Percentiles rank a stretch among this genome's conserved stretches.
These are phyloP conservation scores for Ecliptopera silaceata DNA, from an alignment of 2,888 invertebrate genomes.

Conservation along the genomic window DNA sequence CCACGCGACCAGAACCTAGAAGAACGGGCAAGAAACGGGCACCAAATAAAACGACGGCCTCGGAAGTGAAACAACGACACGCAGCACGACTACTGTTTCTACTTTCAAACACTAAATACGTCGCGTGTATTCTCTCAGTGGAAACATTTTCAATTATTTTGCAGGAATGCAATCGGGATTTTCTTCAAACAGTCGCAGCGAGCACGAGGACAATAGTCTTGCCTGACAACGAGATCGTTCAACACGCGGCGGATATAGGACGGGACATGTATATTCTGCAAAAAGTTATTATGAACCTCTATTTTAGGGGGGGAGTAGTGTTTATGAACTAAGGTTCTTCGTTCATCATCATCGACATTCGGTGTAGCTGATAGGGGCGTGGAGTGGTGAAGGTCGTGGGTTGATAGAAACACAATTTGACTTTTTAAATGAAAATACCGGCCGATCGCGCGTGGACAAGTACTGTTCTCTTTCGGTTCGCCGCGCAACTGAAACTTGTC, in stretches of 20 bases:
- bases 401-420: no score
- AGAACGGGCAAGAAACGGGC: no score
- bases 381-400: no score
- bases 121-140: constrained; percentile 11
- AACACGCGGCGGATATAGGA: constrained; percentile 74
- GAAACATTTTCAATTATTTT: constrained; percentile 32
- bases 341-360: no score
- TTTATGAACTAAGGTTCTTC: no score
- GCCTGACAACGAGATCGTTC: constrained; percentile 74
- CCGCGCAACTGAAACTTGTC: no score
- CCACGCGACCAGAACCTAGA: background rate
- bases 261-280: constrained; percentile 78
- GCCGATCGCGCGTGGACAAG: no score
- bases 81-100: background rate
- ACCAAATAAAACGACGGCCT: no score
- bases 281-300: constrained; percentile 48
- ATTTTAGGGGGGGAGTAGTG: background rate
- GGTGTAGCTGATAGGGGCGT: no score
- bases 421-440: no score
- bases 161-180: constrained; percentile 68
- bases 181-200: constrained; percentile 71
- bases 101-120: constrained; percentile 22
- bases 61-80: background rate
- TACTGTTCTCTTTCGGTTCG: no score
- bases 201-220: constrained; percentile 67